Percentiles rank a stretch among this genome's conserved stretches.
These are phyloP conservation scores for Pygmarrhopalites habei DNA, from an alignment of 1,140 invertebrate species.

Conservation along the genomic window DNA sequence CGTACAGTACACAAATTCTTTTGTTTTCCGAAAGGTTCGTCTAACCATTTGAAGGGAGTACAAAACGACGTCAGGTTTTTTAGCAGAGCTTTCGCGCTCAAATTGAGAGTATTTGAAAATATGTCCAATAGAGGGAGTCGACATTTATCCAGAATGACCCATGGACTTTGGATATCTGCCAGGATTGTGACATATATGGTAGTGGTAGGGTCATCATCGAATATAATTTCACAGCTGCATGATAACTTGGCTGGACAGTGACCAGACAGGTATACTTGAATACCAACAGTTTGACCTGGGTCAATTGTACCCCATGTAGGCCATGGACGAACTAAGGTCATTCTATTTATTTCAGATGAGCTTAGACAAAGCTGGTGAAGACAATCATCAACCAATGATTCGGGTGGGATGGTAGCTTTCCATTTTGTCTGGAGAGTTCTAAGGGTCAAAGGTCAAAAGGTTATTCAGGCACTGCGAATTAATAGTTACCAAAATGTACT, in stretches of 20 bases:
- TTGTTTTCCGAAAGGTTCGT: slow-evolving; percentile 11
- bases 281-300: background rate
- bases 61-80: slow-evolving; percentile 16
- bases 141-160: slow-evolving; percentile 9
- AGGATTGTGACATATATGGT: slow-evolving; percentile 13
- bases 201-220: slow-evolving; percentile 5
- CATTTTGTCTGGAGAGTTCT: slow-evolving; percentile 14
- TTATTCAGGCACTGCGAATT: too few species aligned
- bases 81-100: background rate
- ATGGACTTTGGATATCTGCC: slow-evolving; percentile 18
- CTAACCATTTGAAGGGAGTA: slow-evolving; percentile 14
- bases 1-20: slow-evolving; percentile 3
- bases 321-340: slow-evolving; percentile 16
- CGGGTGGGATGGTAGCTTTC: background rate
- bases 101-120: background rate
- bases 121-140: background rate
- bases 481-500: too few species aligned
- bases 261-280: slow-evolving; percentile 17
- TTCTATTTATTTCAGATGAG: background rate
- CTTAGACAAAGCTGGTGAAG: background rate
- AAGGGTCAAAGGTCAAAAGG: too few species aligned
- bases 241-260: background rate
- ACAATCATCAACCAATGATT: slow-evolving; percentile 7
- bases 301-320: slow-evolving; percentile 23
- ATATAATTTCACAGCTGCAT: slow-evolving; percentile 3